Conservation (phyloP, 2,113 vertebrate genomes). For the Glaucomys volans region DNA sequence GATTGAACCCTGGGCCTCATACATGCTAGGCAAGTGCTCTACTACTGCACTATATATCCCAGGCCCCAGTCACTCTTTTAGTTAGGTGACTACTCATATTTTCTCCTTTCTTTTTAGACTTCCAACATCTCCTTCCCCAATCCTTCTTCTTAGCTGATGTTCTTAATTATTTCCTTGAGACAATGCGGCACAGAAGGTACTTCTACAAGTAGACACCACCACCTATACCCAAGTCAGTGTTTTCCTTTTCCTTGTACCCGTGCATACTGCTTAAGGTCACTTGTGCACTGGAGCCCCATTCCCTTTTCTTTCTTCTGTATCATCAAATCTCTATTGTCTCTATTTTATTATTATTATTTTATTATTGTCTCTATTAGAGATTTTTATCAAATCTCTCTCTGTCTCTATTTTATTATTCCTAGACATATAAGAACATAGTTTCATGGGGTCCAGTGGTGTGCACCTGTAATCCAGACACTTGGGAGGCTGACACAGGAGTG, state of each 20-base stretch:
- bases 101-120: neutral
- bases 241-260: neutral
- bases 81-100: neutral
- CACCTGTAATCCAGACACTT: too few relatives aligned
- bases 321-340: neutral
- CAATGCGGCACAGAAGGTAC: neutral
- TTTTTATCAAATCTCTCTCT: too few relatives aligned
- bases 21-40: too few relatives aligned
- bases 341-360: neutral
- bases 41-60: too few relatives aligned
- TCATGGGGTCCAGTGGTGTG: neutral
- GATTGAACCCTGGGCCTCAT: too few relatives aligned
- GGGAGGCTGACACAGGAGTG: neutral
- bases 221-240: neutral
- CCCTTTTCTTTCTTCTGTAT: neutral
- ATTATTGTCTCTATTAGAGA: too few relatives aligned
- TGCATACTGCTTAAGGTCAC: neutral
- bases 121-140: neutral
- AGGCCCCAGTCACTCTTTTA: neutral
- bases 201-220: neutral
- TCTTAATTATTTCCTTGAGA: slow-evolving; percentile 48
- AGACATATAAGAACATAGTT: neutral
- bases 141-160: neutral
- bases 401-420: neutral
- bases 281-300: neutral